These are phyloP conservation scores for Leptocoma aspasia DNA, from an alignment of 2,113 vertebrate genomes.

Conservation along the genomic window DNA sequence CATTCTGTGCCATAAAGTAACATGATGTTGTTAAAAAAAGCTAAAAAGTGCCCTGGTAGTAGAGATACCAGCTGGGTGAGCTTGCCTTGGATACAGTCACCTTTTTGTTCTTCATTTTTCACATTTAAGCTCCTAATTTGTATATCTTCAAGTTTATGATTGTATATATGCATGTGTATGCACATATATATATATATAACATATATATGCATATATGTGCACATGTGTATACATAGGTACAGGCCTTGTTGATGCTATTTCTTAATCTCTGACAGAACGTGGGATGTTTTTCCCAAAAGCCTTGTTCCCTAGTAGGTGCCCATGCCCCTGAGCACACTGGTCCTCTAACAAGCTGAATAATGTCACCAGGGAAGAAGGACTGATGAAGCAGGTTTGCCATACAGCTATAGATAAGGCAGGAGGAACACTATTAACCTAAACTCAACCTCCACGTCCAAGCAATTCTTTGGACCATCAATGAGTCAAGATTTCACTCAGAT, in stretches of 20 bases:
- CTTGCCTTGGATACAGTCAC: not conserved
- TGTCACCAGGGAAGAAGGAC: not conserved
- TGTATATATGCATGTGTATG: not conserved
- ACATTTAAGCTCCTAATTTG: not conserved
- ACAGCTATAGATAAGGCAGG: not conserved
- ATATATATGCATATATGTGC: accelerated
- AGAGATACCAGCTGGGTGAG: not conserved
- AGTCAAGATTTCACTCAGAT: not conserved
- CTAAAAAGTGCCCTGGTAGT: not conserved
- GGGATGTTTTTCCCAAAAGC: not conserved
- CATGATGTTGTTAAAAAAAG: not conserved
- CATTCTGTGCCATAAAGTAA: not conserved
- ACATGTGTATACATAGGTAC: accelerated
- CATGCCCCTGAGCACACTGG: not conserved
- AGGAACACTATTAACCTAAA: not conserved
- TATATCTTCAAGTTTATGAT: not conserved
- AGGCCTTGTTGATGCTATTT: not conserved
- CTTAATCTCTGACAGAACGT: not conserved
- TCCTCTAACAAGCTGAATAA: not conserved
- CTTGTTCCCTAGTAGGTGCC: not conserved
- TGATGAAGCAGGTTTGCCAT: not conserved
- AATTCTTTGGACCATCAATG: not conserved
- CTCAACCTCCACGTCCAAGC: not conserved
- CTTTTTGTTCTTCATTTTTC: not conserved
- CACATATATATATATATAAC: accelerated